Evolutionary conservation across 1,140 invertebrate species (phyloP).

Genomic region (Psix sp.): DNA sequence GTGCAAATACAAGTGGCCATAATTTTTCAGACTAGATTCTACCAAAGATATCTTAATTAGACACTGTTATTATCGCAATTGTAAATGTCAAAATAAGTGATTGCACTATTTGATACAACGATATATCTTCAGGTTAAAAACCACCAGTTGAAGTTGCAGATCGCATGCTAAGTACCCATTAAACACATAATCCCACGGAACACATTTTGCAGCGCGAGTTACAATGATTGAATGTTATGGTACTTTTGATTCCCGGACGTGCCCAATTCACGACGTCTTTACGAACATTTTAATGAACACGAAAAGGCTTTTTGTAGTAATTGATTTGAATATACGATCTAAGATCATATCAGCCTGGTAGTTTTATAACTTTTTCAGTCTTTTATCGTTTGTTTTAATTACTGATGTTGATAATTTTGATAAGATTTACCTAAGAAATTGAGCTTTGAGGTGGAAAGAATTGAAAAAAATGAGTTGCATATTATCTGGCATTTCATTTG

Average conservation of each 20-base stretch:
- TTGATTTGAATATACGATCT: too few species aligned
- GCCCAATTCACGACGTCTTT: constrained; percentile 18
- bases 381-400: too few species aligned
- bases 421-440: too few species aligned
- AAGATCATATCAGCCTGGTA: too few species aligned
- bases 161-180: constrained; percentile 60
- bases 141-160: constrained; percentile 59
- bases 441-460: too few species aligned
- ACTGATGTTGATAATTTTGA: too few species aligned
- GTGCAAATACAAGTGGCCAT: too few species aligned
- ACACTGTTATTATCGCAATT: constrained; percentile 10
- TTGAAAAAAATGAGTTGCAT: too few species aligned
- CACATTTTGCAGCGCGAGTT: constrained; percentile 40
- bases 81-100: constrained; percentile 38
- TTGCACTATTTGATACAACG: constrained; percentile 27
- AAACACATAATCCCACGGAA: constrained; percentile 53
- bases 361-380: too few species aligned
- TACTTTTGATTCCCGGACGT: constrained; percentile 5
- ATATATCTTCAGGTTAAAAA: constrained; percentile 55
- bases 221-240: constrained; percentile 43
- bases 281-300: constrained; percentile 29
- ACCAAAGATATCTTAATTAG: constrained; percentile 22
- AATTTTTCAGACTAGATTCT: constrained; percentile 15
- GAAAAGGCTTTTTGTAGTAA: background rate
- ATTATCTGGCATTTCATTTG: too few species aligned